Evolutionary conservation across 1,140 invertebrate species (phyloP), one percentile per base, ranked within the genome.

Genomic region (Ips nitidus): DNA sequence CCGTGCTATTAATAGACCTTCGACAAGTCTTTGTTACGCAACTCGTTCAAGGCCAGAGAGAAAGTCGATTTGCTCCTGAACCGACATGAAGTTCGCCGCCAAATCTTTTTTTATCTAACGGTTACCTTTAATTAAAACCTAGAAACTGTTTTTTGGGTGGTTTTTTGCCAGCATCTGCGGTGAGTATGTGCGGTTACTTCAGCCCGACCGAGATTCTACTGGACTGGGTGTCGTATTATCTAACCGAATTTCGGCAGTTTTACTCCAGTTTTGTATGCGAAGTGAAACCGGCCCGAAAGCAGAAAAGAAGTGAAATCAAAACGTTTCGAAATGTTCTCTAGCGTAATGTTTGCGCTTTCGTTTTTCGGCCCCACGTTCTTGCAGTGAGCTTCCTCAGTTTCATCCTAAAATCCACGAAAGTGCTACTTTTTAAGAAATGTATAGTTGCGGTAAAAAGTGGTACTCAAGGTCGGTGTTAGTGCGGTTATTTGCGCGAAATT

Each of bases 21-120:
- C 58, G 47, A 60, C 66, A 42, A n/a, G 66, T 67, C 70, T 71
- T 66, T 62, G 70, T 71, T 71, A 71, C 64, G 70, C 64, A 71
- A 71, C 57, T 38, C 45, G 43, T 66, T 66, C 70, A 71, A 71
- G 70, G 70, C 58, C 70, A 71, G 70, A 66, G 22, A 22, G 70
- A 71, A 71, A 71, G 70, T 61, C 43, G 59, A 63, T 63, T 41
- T 43, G 67, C 52, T 58, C 62, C 50, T 67, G 45, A 59, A 58
- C 63, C 45, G 43, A 52, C 22, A 47, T 68, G 47, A 68, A 58
- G 47, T 69, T 55, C 67, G 22, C 50, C 52, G 22, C 22, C 22
- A 22, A 22, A 22, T 22, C 22, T 22, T 22, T 22, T 4, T 60
- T 41, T 40, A 36, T 47, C n/a, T 47, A n/a, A 5, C 45, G 45